Evolutionary conservation across 2,797 vertebrate genomes (phyloP), one percentile per base, ranked within the genome.

Genomic region (Sylvilagus floridanus): DNA sequence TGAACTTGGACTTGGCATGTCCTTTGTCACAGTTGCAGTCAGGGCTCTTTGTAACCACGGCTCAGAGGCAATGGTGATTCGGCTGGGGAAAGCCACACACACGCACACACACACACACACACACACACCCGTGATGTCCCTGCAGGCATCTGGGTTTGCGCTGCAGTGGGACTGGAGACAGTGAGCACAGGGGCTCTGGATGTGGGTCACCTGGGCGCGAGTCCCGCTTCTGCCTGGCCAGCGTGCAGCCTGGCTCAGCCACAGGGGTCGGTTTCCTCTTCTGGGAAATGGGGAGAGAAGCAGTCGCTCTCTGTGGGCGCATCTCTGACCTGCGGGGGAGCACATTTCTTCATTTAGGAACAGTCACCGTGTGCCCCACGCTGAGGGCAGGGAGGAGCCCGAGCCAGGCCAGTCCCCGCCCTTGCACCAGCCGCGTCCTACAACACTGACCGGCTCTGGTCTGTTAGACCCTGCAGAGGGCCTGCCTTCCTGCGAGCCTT

Each of bases 11-110:
- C 73, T 94, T 47, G 42, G 68, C 42, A 30, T 76, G 88, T 96
- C 97, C 84, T 91, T 97, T 97, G 91, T 68, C 82, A 92, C 95
- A 16, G 66, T 77, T 84, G 21, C 75, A 50, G 17, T 69, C 52
- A 12, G 77, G 66, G 65, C 37, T 22, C 82, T 94, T 71, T 60
- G 37, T 75, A 47, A 73, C 22, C 32, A 13, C 0, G 0, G 72
- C 72, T 88, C 73, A 69, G 86, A 77, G 85, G 93, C 86, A 79
- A 35, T 28, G 83, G 75, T 57, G 47, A 71, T 94, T 71, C 84
- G 73, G 76, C 69, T 30, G 26, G 28, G n/a, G 42, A 26, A 10
- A 12, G 11, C 2, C 75, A 28, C 54, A 35, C 35, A 35, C 35
- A 35, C 54, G 4, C 35, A 35, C 35, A 35, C 35, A 35, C 35